These are phyloP conservation scores for Cosmorhoe ocellata DNA, from an alignment of 2,888 invertebrate genomes.

Conservation along the genomic window DNA sequence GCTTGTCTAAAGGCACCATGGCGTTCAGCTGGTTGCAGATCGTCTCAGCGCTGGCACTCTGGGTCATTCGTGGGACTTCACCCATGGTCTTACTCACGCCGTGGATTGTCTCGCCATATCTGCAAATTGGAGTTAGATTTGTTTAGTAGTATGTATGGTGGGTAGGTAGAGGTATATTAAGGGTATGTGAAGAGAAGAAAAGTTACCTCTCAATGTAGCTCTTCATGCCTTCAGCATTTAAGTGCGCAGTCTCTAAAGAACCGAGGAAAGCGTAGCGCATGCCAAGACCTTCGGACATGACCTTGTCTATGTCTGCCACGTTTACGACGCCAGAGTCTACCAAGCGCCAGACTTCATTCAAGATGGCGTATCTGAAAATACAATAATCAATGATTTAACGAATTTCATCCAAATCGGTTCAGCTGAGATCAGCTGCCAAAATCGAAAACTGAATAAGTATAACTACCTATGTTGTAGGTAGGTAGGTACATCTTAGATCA, in stretches of 20 bases:
- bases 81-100: conserved; percentile 88
- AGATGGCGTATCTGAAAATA: conserved; percentile 89
- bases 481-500: too few relatives aligned
- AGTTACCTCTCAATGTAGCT: conserved; percentile 83
- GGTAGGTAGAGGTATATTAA: too few relatives aligned
- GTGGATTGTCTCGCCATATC: conserved; percentile 83
- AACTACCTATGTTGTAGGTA: too few relatives aligned
- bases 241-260: conserved; percentile 95
- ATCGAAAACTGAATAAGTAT: too few relatives aligned
- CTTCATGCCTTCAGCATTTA: conserved; percentile 94
- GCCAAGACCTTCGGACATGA: conserved; percentile 96
- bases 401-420: too few relatives aligned
- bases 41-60: conserved; percentile 84
- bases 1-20: conserved; percentile 87
- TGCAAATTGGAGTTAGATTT: conserved; percentile 33
- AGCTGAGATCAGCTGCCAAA: too few relatives aligned
- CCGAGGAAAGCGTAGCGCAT: conserved; percentile 98
- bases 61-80: conserved; percentile 86
- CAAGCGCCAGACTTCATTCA: conserved; percentile 96
- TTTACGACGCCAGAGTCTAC: conserved; percentile 92
- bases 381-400: too few relatives aligned
- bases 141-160: too few relatives aligned
- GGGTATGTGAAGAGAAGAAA: too few relatives aligned
- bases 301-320: conserved; percentile 94
- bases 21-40: conserved; percentile 88